Evolutionary conservation across 2,797 vertebrate genomes (phyloP).

Genomic region (Florisuga fusca): DNA sequence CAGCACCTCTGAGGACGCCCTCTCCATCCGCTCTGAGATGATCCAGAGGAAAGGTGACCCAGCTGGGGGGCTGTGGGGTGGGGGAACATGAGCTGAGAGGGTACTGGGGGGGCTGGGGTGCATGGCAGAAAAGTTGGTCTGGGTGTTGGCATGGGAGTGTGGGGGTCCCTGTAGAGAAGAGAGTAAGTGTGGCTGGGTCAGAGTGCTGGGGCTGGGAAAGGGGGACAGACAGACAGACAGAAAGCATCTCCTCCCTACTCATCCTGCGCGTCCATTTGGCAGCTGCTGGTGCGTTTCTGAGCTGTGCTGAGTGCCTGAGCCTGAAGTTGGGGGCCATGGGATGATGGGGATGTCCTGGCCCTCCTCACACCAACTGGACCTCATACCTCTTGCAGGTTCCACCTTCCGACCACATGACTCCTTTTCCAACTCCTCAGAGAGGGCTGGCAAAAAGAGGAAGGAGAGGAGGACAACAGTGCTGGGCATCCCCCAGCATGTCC

Average conservation of each 20-base stretch:
- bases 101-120: fast-evolving
- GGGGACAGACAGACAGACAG: neutral
- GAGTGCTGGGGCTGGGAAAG: neutral
- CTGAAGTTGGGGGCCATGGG: neutral
- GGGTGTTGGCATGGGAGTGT: neutral
- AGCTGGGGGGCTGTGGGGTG: fast-evolving
- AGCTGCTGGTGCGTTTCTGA: neutral
- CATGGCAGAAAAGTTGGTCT: neutral
- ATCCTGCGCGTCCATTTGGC: neutral
- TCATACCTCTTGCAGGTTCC: constrained; percentile 63
- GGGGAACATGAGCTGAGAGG: fast-evolving
- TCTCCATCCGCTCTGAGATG: constrained; percentile 82
- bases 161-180: neutral
- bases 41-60: constrained; percentile 81
- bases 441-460: constrained; percentile 83
- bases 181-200: constrained; percentile 25
- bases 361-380: fast-evolving
- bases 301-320: neutral
- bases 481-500: constrained; percentile 95
- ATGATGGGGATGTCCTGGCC: fast-evolving
- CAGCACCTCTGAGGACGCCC: constrained; percentile 77
- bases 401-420: constrained; percentile 84
- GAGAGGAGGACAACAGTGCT: constrained; percentile 93
- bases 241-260: neutral
- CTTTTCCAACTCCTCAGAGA: constrained; percentile 76